These are phyloP conservation scores for Lithobates sylvaticus DNA, from an alignment of 2,797 vertebrate genomes.

Conservation along the genomic window DNA sequence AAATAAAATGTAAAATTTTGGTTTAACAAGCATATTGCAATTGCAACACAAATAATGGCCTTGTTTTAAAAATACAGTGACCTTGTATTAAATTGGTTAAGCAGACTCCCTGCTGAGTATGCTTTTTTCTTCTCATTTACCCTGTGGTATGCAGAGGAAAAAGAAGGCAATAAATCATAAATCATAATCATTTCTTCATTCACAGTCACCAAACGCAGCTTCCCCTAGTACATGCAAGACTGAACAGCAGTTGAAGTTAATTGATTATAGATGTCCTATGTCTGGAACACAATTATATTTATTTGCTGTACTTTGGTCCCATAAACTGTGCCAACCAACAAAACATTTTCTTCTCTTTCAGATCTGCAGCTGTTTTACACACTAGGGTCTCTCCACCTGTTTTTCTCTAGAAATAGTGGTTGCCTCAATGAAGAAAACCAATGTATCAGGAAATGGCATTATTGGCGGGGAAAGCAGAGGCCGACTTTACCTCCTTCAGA, in stretches of 20 bases:
- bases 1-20: background rate
- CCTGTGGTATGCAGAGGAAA: background rate
- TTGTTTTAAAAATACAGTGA: background rate
- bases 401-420: conserved; percentile 55
- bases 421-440: conserved; percentile 66
- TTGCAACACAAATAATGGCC: background rate
- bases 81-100: background rate
- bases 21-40: background rate
- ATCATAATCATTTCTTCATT: conserved; percentile 7
- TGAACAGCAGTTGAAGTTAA: background rate
- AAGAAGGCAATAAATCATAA: background rate
- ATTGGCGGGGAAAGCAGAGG: conserved; percentile 84
- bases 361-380: conserved; percentile 15
- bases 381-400: background rate
- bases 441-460: conserved; percentile 90
- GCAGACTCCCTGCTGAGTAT: background rate
- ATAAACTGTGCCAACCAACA: background rate
- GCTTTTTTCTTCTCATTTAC: background rate
- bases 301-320: background rate
- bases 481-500: conserved; percentile 76
- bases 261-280: background rate
- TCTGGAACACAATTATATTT: background rate
- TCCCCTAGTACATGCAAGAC: background rate
- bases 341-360: conserved; percentile 37
- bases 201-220: background rate